phyloP scores from a whole-genome alignment of 2,888 invertebrate genomes.

The Drosophila phalerata region DNA sequence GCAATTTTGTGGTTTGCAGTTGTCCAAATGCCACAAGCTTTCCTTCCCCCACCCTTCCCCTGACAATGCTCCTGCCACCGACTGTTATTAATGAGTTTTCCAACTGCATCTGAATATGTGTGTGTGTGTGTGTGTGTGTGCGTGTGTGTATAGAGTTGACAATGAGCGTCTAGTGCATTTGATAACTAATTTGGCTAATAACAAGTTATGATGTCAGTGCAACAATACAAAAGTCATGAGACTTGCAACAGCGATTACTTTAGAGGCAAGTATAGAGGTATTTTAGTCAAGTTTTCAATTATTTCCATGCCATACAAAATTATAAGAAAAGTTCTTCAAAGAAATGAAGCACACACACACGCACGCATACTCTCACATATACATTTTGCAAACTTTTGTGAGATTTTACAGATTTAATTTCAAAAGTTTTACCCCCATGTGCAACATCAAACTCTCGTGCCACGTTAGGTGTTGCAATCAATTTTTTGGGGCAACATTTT shows the following conservation, averaged over 20 bases:
- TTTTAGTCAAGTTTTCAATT: conserved; percentile 54
- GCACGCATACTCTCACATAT: conserved; percentile 6
- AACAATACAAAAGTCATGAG: conserved; percentile 2
- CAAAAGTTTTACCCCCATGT: conserved; percentile 63
- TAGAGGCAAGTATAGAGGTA: conserved; percentile 32
- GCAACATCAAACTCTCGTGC: conserved; percentile 17
- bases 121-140: background rate
- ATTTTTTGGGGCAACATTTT: conserved; percentile 57
- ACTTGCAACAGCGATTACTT: background rate
- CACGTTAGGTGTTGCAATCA: conserved; percentile 68
- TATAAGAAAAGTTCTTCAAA: conserved; percentile 62
- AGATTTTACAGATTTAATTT: conserved; percentile 73
- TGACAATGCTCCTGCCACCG: background rate
- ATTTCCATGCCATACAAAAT: conserved; percentile 57
- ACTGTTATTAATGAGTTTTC: conserved; percentile 74
- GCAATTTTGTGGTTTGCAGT: conserved; percentile 76
- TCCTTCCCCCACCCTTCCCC: background rate
- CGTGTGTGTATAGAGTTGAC: conserved; percentile 31
- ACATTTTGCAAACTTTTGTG: conserved; percentile 47
- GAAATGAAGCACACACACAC: conserved; percentile 32
- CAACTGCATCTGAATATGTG: conserved; percentile 17
- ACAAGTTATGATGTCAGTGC: conserved; percentile 46
- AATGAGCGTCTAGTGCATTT: conserved; percentile 47
- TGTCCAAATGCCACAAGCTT: conserved; percentile 30
- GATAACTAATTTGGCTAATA: conserved; percentile 69